Base-by-base conservation (phyloP, 64 coral and sea anemone genomes). In the Porites lutea region DNA sequence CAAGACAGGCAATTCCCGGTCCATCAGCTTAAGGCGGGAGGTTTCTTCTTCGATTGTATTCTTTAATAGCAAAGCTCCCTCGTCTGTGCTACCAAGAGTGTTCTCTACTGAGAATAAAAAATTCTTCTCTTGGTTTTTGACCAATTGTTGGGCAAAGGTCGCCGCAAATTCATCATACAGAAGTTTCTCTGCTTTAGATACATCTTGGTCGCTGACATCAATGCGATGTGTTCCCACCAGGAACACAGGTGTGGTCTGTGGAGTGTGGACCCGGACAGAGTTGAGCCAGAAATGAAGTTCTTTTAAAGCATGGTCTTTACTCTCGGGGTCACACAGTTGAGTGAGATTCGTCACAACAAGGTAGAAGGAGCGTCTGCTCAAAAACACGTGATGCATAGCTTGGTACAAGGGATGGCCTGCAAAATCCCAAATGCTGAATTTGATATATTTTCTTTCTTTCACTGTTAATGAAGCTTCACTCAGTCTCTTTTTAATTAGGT, bases 311-410 rank as follows among this genome's bases (percentile, higher is more conserved):
- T 89, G 48, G 0, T 77, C 65, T 45, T 2, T 55, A 6, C 19
- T 74, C 22, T 84, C 51, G 45, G 13, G 23, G 16, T 60, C 74
- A 3, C 57, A 59, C 54, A 96, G 82, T 58, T 86, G 65, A 52
- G 77, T 15, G 3, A 96, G 65, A 48, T 76, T 96, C 4, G 92
- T 92, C 6, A 96, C 95, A 7, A 96, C 73, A 4, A 96, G 61
- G 83, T 89, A 96, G 48, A 93, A 92, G 13, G 90, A 89, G 9
- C 95, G 90, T 13, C 77, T 65, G 79, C 92, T 93, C 43, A 96
- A 59, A 65, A 96, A 96, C 47, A 96, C 80, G 79, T 96, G 95
- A 16, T 96, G 95, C 95, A 96, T 96, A 12, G 95, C 79, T 88
- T 96, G 65, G 71, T 96, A 96, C 22, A 96, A 45, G 4, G 90